Evolutionary conservation across 2,888 invertebrate genomes (phyloP).

Genomic region (Drosophila prostipennis): DNA sequence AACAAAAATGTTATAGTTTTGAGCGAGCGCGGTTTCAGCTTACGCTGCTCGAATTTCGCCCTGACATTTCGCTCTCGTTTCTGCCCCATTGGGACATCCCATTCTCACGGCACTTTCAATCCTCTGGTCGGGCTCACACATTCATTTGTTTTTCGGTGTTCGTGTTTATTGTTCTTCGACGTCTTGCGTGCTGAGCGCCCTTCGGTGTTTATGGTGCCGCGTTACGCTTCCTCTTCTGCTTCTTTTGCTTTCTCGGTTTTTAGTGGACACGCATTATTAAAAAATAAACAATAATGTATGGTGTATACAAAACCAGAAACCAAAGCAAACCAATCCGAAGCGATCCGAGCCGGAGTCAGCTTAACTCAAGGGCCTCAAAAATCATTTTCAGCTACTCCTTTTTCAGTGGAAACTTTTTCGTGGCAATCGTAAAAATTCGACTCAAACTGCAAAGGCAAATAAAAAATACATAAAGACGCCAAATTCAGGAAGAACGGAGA

Average conservation of each 20-base stretch:
- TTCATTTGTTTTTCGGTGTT: constrained; percentile 37
- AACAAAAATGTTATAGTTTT: constrained; percentile 67
- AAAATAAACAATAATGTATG: constrained; percentile 76
- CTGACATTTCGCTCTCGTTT: constrained; percentile 3
- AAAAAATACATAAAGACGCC: constrained; percentile 23
- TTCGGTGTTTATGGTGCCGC: constrained; percentile 68
- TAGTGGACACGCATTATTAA: constrained; percentile 80
- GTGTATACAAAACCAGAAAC: constrained; percentile 43
- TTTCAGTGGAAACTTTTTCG: constrained; percentile 69
- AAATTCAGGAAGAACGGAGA: constrained; percentile 19
- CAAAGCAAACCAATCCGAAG: constrained; percentile 22
- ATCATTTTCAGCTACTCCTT: constrained; percentile 68
- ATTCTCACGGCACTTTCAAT: background rate
- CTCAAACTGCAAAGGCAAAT: constrained; percentile 47
- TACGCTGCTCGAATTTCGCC: constrained; percentile 71
- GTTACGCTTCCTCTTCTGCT: constrained; percentile 58
- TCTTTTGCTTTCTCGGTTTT: constrained; percentile 41
- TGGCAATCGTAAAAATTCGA: constrained; percentile 63
- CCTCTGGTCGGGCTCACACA: constrained; percentile 15
- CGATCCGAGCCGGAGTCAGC: constrained; percentile 41
- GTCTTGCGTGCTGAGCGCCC: constrained; percentile 63
- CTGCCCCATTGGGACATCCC: constrained; percentile 7
- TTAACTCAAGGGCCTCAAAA: constrained; percentile 36
- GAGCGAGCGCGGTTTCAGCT: constrained; percentile 62
- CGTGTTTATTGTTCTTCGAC: constrained; percentile 66